phyloP scores from a whole-genome alignment of 92 coral and sea anemone genomes.

The Zoanthus solanderi region DNA sequence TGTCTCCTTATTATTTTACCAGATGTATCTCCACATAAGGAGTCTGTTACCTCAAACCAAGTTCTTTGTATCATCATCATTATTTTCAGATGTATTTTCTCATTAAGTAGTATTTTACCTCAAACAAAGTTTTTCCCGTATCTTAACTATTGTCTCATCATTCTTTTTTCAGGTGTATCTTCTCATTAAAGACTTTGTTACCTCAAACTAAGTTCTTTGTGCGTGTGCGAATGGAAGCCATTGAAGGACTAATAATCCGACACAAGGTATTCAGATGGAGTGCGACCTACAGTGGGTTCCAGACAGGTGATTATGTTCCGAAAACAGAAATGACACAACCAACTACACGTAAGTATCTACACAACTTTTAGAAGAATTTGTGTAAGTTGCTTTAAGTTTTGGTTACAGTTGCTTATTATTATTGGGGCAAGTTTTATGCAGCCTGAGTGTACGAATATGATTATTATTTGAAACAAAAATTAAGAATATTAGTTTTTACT shows the following conservation, averaged over 20 bases:
- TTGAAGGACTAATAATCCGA: not conserved
- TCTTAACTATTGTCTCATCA: not conserved
- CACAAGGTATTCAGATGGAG: not conserved
- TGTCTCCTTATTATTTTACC: not conserved
- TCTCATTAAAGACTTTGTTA: not conserved
- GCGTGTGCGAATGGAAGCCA: not conserved
- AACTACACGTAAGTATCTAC: not conserved
- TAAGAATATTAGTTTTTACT: no score
- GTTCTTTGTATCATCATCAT: not conserved
- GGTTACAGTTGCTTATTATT: no score
- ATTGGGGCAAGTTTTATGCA: no score
- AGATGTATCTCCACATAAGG: no score
- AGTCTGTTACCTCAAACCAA: no score
- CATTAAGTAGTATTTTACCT: not conserved
- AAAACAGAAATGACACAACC: not conserved
- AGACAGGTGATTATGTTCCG: not conserved
- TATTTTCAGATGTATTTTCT: not conserved
- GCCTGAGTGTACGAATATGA: no score
- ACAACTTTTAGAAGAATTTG: not conserved
- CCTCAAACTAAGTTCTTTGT: not conserved
- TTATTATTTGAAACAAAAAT: no score
- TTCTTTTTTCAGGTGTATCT: not conserved
- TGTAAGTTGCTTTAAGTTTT: no score
- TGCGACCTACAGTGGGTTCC: not conserved
- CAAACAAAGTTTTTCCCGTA: not conserved